Percentiles rank a stretch among this genome's conserved stretches.
These are phyloP conservation scores for Lasioglossum pauxillum DNA, from an alignment of 2,888 invertebrate genomes.

Conservation along the genomic window DNA sequence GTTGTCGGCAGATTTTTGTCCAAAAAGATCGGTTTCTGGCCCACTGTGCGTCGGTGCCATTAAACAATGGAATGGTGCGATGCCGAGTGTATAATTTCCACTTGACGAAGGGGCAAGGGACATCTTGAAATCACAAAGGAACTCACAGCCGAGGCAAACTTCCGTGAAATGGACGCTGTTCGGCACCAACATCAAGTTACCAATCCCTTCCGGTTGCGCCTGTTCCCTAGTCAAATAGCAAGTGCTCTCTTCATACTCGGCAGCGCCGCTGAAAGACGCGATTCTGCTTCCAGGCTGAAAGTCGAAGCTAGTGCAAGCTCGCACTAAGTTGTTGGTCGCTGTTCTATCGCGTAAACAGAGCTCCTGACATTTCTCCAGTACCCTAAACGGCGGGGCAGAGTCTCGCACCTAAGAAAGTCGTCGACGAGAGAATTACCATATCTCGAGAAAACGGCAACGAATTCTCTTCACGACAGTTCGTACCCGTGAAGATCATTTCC, in stretches of 20 bases:
- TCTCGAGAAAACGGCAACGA: neutral
- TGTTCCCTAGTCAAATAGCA: slow-evolving; percentile 95
- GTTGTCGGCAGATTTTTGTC: too few species aligned
- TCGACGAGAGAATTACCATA: neutral
- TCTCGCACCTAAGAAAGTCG: slow-evolving; percentile 88
- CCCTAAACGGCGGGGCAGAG: slow-evolving; percentile 93
- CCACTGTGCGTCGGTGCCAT: too few species aligned
- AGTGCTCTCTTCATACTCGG: slow-evolving; percentile 95
- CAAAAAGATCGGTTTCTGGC: too few species aligned
- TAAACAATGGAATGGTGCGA: too few species aligned
- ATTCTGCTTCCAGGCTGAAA: slow-evolving; percentile 95
- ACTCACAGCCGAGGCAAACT: slow-evolving; percentile 95
- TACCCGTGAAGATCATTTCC: neutral
- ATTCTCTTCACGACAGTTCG: neutral
- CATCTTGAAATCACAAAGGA: neutral
- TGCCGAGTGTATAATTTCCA: neutral
- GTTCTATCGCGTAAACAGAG: slow-evolving; percentile 92
- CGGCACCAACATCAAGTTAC: slow-evolving; percentile 94
- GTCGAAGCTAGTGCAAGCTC: slow-evolving; percentile 95
- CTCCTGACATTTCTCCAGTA: slow-evolving; percentile 95
- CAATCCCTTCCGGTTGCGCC: slow-evolving; percentile 94
- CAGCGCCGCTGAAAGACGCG: slow-evolving; percentile 91
- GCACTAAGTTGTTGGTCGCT: slow-evolving; percentile 91
- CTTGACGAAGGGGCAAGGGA: neutral
- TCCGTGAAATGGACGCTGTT: slow-evolving; percentile 96